phyloP scores from a whole-genome alignment of 2,888 invertebrate species.

The Dynastes hyllus region DNA sequence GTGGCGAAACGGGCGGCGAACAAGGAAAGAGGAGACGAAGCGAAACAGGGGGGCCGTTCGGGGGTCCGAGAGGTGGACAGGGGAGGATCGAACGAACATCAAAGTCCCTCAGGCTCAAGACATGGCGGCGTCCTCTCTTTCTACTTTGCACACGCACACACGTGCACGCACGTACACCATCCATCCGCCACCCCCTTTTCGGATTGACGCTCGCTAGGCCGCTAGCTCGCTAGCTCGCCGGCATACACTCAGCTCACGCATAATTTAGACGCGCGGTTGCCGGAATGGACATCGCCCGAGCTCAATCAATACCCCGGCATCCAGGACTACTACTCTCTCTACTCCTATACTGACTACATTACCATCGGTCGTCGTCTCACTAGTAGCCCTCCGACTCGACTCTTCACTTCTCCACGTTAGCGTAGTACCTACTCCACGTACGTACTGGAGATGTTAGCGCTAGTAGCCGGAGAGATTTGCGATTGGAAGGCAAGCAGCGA shows the following conservation, averaged over 20 bases:
- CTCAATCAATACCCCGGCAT: constrained; percentile 70
- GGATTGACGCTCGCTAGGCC: constrained; percentile 51
- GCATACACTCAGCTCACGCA: constrained; percentile 72
- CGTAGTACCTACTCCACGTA: too few relatives aligned
- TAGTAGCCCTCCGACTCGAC: constrained; percentile 27
- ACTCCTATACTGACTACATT: constrained; percentile 49
- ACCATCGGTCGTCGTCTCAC: constrained; percentile 46
- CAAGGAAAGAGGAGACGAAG: constrained; percentile 24
- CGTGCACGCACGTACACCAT: constrained; percentile 32
- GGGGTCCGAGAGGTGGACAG: constrained; percentile 48
- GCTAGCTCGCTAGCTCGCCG: constrained; percentile 9
- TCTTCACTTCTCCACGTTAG: not conserved
- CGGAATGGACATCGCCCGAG: constrained; percentile 71
- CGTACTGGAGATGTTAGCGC: not conserved
- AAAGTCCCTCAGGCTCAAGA: constrained; percentile 61
- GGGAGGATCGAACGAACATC: constrained; percentile 64
- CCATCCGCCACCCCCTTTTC: constrained; percentile 43
- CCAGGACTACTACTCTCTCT: constrained; percentile 64
- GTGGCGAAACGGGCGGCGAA: constrained; percentile 42
- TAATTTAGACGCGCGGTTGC: constrained; percentile 72
- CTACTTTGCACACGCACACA: constrained; percentile 46
- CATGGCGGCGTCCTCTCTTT: constrained; percentile 48
- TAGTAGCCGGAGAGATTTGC: not conserved
- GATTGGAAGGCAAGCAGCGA: not conserved
- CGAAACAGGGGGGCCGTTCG: constrained; percentile 56